phyloP scores from a whole-genome alignment of 2,888 invertebrate genomes.

The Adelognathus sp. region DNA sequence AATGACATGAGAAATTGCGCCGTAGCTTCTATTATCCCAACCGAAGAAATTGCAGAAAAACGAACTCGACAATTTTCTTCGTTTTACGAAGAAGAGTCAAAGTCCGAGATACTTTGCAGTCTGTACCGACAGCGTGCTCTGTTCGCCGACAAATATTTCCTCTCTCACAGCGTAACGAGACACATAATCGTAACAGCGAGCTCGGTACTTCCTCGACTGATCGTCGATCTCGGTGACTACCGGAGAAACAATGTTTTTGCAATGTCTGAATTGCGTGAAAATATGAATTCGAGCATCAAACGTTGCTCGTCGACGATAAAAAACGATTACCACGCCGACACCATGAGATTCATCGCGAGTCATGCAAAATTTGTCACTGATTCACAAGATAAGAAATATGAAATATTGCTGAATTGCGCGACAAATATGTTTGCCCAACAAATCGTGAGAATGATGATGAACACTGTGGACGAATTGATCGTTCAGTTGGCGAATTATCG shows the following conservation, averaged over 20 bases:
- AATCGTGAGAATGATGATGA: constrained; percentile 86
- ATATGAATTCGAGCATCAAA: constrained; percentile 75
- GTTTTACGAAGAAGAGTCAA: neutral
- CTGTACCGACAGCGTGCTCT: constrained; percentile 43
- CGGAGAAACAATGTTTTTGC: constrained; percentile 62
- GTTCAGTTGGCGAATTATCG: constrained; percentile 82
- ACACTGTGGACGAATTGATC: constrained; percentile 86
- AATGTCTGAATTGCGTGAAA: constrained; percentile 71
- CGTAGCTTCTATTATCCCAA: constrained; percentile 43
- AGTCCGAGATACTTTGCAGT: neutral
- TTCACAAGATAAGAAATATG: constrained; percentile 72
- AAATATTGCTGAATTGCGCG: constrained; percentile 78
- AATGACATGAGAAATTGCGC: constrained; percentile 69
- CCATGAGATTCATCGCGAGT: constrained; percentile 71
- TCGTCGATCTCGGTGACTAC: constrained; percentile 76
- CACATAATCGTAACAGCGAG: constrained; percentile 72
- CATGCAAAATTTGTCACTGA: constrained; percentile 65
- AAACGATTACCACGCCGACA: constrained; percentile 80
- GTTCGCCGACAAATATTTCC: constrained; percentile 69
- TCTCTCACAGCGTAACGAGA: constrained; percentile 70
- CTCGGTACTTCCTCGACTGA: constrained; percentile 77
- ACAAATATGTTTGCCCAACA: constrained; percentile 83
- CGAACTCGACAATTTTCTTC: neutral
- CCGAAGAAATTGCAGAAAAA: neutral
- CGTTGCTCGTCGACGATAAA: constrained; percentile 78